phyloP scores from a whole-genome alignment of 1,140 invertebrate species.

The Zaprionus nigranus region DNA sequence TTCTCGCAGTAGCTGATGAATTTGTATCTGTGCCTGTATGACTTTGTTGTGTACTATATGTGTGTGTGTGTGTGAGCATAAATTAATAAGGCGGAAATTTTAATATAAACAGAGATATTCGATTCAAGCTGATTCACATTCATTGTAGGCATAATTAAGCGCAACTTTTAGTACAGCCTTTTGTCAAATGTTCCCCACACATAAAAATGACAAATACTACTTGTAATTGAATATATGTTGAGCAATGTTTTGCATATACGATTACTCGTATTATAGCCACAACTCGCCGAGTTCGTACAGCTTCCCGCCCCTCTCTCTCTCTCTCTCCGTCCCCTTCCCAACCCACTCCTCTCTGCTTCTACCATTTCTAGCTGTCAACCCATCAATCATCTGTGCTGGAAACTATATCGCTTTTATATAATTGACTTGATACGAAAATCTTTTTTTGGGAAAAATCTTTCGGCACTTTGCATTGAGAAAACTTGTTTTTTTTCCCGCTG shows the following conservation, averaged over 20 bases:
- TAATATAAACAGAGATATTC: conserved; percentile 77
- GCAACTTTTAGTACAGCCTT: conserved; percentile 47
- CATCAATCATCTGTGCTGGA: conserved; percentile 58
- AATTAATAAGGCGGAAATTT: conserved; percentile 78
- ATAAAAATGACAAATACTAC: conserved; percentile 19
- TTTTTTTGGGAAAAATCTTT: conserved; percentile 52
- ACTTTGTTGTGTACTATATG: conserved; percentile 10
- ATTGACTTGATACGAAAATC: conserved; percentile 48
- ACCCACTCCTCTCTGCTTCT: neutral
- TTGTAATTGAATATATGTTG: conserved; percentile 63
- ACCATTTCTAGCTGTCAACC: conserved; percentile 17
- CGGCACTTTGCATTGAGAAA: conserved; percentile 39
- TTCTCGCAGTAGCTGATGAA: conserved; percentile 58
- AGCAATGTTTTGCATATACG: conserved; percentile 50
- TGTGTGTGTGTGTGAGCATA: conserved; percentile 42
- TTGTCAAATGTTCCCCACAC: conserved; percentile 43
- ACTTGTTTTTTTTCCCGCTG: conserved; percentile 37
- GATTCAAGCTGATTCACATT: conserved; percentile 55
- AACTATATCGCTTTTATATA: conserved; percentile 40
- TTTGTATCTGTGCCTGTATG: conserved; percentile 21
- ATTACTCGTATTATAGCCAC: conserved; percentile 45
- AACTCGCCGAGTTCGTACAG: conserved; percentile 27
- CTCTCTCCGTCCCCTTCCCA: neutral
- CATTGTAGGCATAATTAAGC: conserved; percentile 70
- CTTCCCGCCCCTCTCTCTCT: neutral